These are phyloP conservation scores for Euplagia quadripunctaria DNA, from an alignment of 2,888 invertebrate species.

Conservation along the genomic window DNA sequence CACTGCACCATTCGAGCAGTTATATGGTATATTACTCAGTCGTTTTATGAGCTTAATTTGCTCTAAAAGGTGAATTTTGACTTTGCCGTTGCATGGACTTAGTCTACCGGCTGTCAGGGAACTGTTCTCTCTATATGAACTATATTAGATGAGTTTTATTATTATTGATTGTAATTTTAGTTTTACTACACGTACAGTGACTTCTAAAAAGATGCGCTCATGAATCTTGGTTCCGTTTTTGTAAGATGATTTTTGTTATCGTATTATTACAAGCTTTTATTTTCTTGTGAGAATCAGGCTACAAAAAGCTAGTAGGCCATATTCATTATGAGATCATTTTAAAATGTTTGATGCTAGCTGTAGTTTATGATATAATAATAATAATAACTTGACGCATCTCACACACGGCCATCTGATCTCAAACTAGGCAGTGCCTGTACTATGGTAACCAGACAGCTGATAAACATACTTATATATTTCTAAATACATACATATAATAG, in stretches of 20 bases:
- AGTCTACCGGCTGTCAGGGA: not conserved
- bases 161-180: not conserved
- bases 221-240: not conserved
- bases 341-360: too few species aligned
- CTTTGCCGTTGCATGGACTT: not conserved
- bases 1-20: not conserved
- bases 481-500: too few species aligned
- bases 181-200: slow-evolving; percentile 32
- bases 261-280: not conserved
- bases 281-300: not conserved
- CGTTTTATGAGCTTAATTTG: slow-evolving; percentile 1
- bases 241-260: not conserved
- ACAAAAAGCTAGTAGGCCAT: not conserved
- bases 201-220: slow-evolving; percentile 23
- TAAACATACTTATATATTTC: too few species aligned
- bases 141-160: slow-evolving; percentile 36
- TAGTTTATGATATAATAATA: too few species aligned
- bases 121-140: slow-evolving; percentile 26
- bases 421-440: too few species aligned
- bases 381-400: too few species aligned
- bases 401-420: too few species aligned
- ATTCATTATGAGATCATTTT: not conserved
- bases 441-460: too few species aligned
- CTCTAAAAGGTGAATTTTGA: slow-evolving; percentile 7
- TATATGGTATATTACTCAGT: not conserved